A percentile compares a stretch with the other conserved stretches of the same genome.
phyloP scores from a whole-genome alignment of 2,113 vertebrate species.

The Nannospalax galili region DNA sequence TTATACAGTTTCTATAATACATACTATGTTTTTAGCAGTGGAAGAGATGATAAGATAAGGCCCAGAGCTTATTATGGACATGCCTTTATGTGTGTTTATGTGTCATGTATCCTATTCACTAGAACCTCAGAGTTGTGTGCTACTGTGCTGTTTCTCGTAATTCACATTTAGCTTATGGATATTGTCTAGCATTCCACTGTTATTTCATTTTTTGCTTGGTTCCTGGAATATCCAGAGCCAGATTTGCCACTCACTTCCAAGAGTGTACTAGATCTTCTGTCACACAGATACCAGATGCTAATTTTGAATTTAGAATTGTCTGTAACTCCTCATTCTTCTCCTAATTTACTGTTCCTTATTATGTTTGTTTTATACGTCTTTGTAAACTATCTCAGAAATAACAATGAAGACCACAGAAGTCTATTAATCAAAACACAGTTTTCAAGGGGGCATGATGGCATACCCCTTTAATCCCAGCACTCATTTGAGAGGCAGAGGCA shows the following conservation, averaged over 20 bases:
- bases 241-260: constrained; percentile 13
- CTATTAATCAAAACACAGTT: no score
- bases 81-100: neutral
- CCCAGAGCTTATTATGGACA: neutral
- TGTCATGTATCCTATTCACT: neutral
- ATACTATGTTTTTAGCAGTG: neutral
- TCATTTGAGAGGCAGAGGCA: neutral
- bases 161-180: neutral
- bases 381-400: neutral
- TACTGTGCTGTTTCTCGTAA: neutral
- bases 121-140: neutral
- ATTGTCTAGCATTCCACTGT: neutral
- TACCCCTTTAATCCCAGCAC: no score
- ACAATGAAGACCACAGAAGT: neutral
- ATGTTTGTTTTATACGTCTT: neutral
- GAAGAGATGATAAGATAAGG: neutral
- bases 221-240: neutral
- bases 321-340: neutral
- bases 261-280: neutral
- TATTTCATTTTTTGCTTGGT: neutral
- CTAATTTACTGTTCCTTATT: neutral
- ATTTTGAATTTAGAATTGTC: neutral
- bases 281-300: neutral
- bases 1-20: neutral
- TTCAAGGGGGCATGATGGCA: no score